A percentile compares a stretch with the other conserved stretches of the same genome.
Evolutionary conservation across 2,888 invertebrate genomes (phyloP).

Genomic region (Bhutanitis thaidina): DNA sequence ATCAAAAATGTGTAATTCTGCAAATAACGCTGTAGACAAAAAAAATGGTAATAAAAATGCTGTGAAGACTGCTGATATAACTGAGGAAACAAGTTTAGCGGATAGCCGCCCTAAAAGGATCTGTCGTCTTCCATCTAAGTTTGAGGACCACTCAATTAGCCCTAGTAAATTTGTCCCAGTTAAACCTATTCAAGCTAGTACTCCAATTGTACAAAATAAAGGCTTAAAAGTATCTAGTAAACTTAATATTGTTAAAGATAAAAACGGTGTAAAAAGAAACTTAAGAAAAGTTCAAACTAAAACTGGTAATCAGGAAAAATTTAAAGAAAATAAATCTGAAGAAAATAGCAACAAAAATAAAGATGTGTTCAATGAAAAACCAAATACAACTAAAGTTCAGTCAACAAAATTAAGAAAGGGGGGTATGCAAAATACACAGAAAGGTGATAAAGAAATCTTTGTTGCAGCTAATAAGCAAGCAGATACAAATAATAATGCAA

Average conservation of each 20-base stretch:
- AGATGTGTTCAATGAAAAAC: background rate
- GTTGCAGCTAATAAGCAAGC: conserved; percentile 31
- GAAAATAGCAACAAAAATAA: background rate
- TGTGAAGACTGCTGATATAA: conserved; percentile 38
- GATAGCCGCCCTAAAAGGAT: conserved; percentile 52
- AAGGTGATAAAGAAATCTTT: conserved; percentile 12
- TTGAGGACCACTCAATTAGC: conserved; percentile 58
- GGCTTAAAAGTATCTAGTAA: conserved; percentile 12
- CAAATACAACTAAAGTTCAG: background rate
- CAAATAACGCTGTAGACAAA: conserved; percentile 20
- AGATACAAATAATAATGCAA: conserved; percentile 51
- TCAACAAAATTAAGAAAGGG: background rate
- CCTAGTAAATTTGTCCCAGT: conserved; percentile 53
- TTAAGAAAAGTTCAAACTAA: conserved; percentile 21
- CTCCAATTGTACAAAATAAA: conserved; percentile 44
- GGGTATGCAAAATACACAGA: conserved; percentile 11
- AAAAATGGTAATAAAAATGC: background rate
- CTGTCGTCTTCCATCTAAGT: conserved; percentile 54
- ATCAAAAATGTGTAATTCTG: background rate
- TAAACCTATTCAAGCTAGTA: conserved; percentile 58
- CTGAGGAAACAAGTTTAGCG: conserved; percentile 40
- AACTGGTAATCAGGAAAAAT: background rate
- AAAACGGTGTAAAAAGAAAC: background rate
- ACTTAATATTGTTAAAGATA: background rate
- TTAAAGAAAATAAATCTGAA: background rate